phyloP scores from a whole-genome alignment of 2,797 vertebrate genomes.

The Centropyge bicolor region DNA sequence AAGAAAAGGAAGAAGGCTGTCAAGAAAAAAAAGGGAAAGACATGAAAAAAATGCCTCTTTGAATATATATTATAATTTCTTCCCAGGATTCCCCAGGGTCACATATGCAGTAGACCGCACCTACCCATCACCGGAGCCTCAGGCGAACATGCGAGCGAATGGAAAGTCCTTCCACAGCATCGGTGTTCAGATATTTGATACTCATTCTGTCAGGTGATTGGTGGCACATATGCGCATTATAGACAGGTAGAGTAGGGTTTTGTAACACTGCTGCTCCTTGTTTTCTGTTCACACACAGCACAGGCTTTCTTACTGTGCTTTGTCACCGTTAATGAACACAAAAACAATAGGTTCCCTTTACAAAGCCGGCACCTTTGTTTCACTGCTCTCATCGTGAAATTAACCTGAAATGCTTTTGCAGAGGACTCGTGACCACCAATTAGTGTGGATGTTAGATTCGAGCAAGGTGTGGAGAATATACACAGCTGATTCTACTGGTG shows the following conservation, averaged over 20 bases:
- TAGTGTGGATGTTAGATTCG: not conserved
- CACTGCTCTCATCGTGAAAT: not conserved
- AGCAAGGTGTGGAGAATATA: not conserved
- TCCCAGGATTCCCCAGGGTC: not conserved
- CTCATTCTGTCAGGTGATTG: not conserved
- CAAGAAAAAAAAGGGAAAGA: not conserved
- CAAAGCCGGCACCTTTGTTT: not conserved
- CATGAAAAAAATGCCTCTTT: not conserved
- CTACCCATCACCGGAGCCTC: not conserved
- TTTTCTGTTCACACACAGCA: no score
- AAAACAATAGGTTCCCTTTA: no score
- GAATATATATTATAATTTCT: not conserved
- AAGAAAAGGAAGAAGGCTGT: not conserved
- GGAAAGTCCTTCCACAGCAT: not conserved
- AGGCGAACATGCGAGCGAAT: not conserved
- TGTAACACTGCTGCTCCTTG: not conserved
- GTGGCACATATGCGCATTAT: no score
- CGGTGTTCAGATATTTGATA: not conserved
- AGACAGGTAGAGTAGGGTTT: not conserved
- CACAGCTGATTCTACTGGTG: not conserved
- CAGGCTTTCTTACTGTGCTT: not conserved
- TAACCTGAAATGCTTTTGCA: not conserved
- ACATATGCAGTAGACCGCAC: not conserved
- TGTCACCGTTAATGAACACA: not conserved
- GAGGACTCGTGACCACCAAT: not conserved